phyloP scores from a whole-genome alignment of 35 echinoderm and acorn worm species.

The Apostichopus californicus region DNA sequence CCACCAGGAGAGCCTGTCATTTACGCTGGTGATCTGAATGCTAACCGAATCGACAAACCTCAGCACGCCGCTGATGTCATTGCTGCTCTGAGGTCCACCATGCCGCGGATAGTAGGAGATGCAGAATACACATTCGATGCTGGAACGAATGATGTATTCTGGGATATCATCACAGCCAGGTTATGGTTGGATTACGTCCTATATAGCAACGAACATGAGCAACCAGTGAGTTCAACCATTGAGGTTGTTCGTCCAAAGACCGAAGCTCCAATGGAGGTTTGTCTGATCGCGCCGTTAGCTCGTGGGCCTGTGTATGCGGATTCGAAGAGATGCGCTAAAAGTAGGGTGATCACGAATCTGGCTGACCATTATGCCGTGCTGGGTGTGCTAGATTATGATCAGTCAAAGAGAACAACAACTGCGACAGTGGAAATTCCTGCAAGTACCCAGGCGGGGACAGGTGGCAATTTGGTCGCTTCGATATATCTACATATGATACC shows the following conservation, averaged over 20 bases:
- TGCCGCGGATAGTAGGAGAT: conserved; percentile 57
- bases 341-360: conserved; percentile 57
- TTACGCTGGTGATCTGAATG: conserved; percentile 75
- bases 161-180: conserved; percentile 12
- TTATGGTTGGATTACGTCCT: conserved; percentile 82
- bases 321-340: conserved; percentile 21
- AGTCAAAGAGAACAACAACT: conserved; percentile 42
- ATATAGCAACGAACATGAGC: conserved; percentile 61
- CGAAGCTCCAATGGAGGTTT: conserved; percentile 56
- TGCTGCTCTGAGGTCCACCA: conserved; percentile 47
- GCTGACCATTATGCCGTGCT: conserved; percentile 78
- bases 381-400: conserved; percentile 51
- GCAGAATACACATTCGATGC: conserved; percentile 70
- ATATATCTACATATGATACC: no score
- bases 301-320: conserved; percentile 51
- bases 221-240: conserved; percentile 46
- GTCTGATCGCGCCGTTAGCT: conserved; percentile 34
- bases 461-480: not conserved
- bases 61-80: conserved; percentile 60
- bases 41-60: conserved; percentile 34
- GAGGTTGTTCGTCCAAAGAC: conserved; percentile 57
- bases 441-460: not conserved
- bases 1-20: conserved; percentile 69
- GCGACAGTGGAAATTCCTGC: not conserved
- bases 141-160: conserved; percentile 67